Evolutionary conservation across 1,140 invertebrate genomes (phyloP), one percentile per base, ranked within the genome.

Genomic region (Drosophila serrata): DNA sequence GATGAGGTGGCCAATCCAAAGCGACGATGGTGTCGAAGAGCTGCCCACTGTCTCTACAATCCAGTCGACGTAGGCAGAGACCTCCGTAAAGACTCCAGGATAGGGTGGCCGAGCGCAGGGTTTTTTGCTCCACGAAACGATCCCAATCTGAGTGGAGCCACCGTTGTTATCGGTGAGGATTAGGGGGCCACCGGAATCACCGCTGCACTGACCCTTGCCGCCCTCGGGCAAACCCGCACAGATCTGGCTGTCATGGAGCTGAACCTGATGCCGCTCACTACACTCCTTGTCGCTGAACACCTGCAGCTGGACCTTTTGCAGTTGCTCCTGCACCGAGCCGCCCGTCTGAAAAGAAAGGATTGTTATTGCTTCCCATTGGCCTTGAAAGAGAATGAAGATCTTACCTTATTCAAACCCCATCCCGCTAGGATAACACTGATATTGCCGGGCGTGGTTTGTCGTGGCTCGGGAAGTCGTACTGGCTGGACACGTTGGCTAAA

Each of bases 21-120:
- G 69, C n/a, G 57, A 48, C 0, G 74, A 17, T 0, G 46, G 45
- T 0, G 13, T 31, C 7, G 58, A 33, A 6, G 43, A 45, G 11
- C 42, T 24, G 8, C 68, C 82, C 24, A 86, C 74, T 0, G 68
- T 90, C 17, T 55, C 12, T 6, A 87, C 64, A 40, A 94, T 94
- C 94, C 94, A 94, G 31, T 93, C 82, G 12, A 93, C 75, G 75
- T 93, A 94, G 22, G 84, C 82, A 0, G 93, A 88, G 1, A 95
- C 93, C 75, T 93, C 93, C 0, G 95, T 93, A 19, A 93, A 94
- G 4, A 94, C 93, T 8, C 93, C 93, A 7, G 94, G 93, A 62
- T 92, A 92, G 12, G 88, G 92, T 7, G 91, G 79, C 2, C 79
- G 69, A 6, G 93, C 91, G 51, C 94, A 94, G 2, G 93, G 93